Evolutionary conservation across 2,113 vertebrate genomes (phyloP).

Genomic region (Ameiurus melas): DNA sequence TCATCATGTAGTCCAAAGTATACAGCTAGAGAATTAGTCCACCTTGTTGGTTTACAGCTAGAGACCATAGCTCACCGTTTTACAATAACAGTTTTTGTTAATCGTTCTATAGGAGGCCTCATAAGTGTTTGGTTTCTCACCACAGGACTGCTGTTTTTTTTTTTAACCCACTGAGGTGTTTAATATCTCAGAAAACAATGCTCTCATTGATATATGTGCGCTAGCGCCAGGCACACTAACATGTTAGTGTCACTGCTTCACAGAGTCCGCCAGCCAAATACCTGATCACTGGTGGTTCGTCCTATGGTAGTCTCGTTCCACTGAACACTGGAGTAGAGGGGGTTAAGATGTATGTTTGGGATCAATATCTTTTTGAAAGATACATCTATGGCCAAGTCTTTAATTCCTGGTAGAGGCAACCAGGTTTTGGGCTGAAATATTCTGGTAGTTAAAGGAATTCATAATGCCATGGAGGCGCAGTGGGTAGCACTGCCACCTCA

Average conservation of each 20-base stretch:
- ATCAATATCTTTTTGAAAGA: background rate
- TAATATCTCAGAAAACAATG: background rate
- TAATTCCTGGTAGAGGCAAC: too few species aligned
- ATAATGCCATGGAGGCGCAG: background rate
- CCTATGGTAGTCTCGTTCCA: background rate
- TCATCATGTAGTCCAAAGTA: background rate
- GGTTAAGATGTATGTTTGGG: background rate
- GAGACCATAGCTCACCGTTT: background rate
- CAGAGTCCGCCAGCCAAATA: background rate
- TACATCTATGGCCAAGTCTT: background rate
- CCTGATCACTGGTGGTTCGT: background rate
- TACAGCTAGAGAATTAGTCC: background rate
- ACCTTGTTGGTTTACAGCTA: background rate
- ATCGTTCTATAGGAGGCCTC: background rate
- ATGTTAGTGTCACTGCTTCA: background rate
- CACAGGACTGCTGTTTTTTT: background rate
- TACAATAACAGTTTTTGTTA: background rate
- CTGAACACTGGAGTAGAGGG: background rate
- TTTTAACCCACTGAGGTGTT: background rate
- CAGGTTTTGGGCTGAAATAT: too few species aligned
- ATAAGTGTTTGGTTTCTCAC: background rate
- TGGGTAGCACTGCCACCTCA: background rate
- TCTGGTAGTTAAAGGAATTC: background rate
- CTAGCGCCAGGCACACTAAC: background rate
- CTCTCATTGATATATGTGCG: background rate